Evolutionary conservation across 37 sponge, comb jelly and placozoan species (phyloP).

Genomic region (Spongilla lacustris): DNA sequence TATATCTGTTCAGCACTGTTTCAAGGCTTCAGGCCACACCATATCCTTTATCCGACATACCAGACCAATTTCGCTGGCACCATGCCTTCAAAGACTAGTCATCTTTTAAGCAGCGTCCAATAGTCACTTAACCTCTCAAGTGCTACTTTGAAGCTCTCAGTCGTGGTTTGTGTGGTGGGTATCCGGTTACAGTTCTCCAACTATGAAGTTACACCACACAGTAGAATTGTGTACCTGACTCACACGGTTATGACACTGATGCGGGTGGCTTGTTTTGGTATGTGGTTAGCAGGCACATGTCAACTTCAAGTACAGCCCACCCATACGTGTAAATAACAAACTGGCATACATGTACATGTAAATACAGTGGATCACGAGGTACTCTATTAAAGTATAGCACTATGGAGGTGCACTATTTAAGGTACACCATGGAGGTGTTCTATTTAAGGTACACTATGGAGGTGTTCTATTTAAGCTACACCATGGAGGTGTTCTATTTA

Average conservation of each 20-base stretch:
- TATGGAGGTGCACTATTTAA: too few relatives aligned
- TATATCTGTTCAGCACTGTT: too few relatives aligned
- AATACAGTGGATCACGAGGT: too few relatives aligned
- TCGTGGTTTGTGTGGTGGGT: background rate
- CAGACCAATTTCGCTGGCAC: background rate
- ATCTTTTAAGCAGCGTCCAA: background rate
- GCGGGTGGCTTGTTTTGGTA: background rate
- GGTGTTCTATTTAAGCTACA: too few relatives aligned
- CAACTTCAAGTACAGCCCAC: too few relatives aligned
- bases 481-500: too few relatives aligned
- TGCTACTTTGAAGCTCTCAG: background rate
- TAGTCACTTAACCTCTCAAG: background rate
- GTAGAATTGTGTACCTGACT: background rate
- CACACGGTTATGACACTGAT: background rate
- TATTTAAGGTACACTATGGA: too few relatives aligned
- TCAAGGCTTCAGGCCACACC: background rate
- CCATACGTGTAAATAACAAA: too few relatives aligned
- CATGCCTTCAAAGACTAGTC: background rate
- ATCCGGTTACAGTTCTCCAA: background rate
- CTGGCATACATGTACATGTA: too few relatives aligned
- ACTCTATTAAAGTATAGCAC: too few relatives aligned
- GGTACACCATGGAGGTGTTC: too few relatives aligned
- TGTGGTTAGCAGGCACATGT: background rate
- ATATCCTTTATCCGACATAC: background rate
- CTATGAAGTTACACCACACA: background rate